Percentiles rank a stretch among this genome's conserved stretches.
phyloP scores from a whole-genome alignment of 2,797 vertebrate genomes.

The Gambusia yucatana region DNA sequence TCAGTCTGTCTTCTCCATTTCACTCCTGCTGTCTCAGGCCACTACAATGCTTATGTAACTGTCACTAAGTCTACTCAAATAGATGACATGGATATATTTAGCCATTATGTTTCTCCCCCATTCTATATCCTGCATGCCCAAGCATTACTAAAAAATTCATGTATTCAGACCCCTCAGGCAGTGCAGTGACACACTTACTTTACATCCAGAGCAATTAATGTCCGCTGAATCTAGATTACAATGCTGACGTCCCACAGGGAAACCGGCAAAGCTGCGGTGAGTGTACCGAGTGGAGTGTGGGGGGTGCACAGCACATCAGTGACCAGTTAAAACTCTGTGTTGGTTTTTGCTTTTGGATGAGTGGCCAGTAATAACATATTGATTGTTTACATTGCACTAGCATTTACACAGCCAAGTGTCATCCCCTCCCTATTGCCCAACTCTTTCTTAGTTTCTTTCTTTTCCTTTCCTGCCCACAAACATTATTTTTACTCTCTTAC shows the following conservation, averaged over 20 bases:
- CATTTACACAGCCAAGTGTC: slow-evolving; percentile 52
- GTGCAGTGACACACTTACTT: slow-evolving; percentile 91
- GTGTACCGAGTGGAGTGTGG: slow-evolving; percentile 10
- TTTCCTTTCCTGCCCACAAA: slow-evolving; percentile 5
- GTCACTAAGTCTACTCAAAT: slow-evolving; percentile 71
- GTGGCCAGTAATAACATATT: slow-evolving; percentile 77
- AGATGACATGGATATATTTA: slow-evolving; percentile 81
- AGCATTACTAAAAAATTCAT: slow-evolving; percentile 92
- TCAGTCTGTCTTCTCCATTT: slow-evolving; percentile 21
- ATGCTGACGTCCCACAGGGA: slow-evolving; percentile 73
- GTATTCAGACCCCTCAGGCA: slow-evolving; percentile 85
- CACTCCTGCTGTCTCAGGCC: slow-evolving; percentile 44
- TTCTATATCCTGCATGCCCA: slow-evolving; percentile 76
- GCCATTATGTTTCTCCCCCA: slow-evolving; percentile 52
- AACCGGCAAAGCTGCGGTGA: slow-evolving; percentile 48
- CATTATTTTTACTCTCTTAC: slow-evolving; percentile 7
- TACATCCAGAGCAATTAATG: slow-evolving; percentile 92
- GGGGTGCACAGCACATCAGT: slow-evolving; percentile 30
- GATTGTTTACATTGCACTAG: slow-evolving; percentile 74
- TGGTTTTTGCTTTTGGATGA: slow-evolving; percentile 57
- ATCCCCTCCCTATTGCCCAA: slow-evolving; percentile 43
- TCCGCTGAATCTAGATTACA: slow-evolving; percentile 89
- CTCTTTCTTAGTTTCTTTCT: slow-evolving; percentile 25
- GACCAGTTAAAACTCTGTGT: slow-evolving; percentile 50
- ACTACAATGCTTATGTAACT: slow-evolving; percentile 70